These are phyloP conservation scores for Quadriops clusia DNA, from an alignment of 2,888 invertebrate species.

Conservation along the genomic window DNA sequence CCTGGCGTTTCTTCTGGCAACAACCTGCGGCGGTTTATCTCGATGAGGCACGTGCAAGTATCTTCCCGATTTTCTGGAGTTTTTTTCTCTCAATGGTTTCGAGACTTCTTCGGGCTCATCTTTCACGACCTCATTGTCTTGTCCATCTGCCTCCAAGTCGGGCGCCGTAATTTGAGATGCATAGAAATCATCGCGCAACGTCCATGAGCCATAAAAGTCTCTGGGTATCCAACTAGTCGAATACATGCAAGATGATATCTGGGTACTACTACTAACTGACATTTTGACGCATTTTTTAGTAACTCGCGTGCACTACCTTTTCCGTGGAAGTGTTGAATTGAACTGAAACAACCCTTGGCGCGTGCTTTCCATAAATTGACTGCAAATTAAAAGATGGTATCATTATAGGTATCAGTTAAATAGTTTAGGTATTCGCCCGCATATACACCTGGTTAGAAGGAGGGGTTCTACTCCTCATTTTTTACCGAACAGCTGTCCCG, in stretches of 20 bases:
- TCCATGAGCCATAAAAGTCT: conserved; percentile 13
- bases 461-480: conserved; percentile 24
- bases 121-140: conserved; percentile 12
- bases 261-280: conserved; percentile 18
- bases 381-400: conserved; percentile 23
- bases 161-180: conserved; percentile 22
- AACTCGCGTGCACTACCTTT: conserved; percentile 1
- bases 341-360: conserved; percentile 19
- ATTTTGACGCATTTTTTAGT: conserved; percentile 14
- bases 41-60: conserved; percentile 35
- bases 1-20: conserved; percentile 47
- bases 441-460: conserved; percentile 35
- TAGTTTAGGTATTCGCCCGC: conserved; percentile 27
- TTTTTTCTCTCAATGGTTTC: conserved; percentile 21
- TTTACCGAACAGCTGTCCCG: conserved; percentile 12
- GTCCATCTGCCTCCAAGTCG: conserved; percentile 15
- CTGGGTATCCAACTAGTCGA: conserved; percentile 9
- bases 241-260: conserved; percentile 21
- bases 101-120: conserved; percentile 1
- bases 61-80: conserved; percentile 17
- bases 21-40: conserved; percentile 46
- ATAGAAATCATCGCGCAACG: conserved; percentile 16
- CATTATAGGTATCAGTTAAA: conserved; percentile 25
- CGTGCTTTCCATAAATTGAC: conserved; percentile 21
- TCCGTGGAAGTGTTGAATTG: conserved; percentile 3